phyloP scores from a whole-genome alignment of 1,140 invertebrate species.

The Monomorium pharaonis region DNA sequence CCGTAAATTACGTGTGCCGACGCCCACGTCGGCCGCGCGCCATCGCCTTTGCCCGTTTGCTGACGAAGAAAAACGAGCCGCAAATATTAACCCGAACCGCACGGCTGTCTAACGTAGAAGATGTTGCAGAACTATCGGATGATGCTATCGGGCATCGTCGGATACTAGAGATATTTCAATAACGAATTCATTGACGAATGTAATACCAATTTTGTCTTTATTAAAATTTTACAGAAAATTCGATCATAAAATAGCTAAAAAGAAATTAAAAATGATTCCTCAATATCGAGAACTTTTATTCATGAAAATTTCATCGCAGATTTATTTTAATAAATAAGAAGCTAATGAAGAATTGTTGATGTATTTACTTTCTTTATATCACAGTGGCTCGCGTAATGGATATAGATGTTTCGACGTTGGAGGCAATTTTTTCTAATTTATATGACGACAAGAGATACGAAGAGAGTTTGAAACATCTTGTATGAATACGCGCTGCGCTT shows the following conservation, averaged over 20 bases:
- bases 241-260: neutral
- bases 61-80: constrained; percentile 67
- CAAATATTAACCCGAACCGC: constrained; percentile 62
- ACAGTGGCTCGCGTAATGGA: neutral
- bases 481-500: constrained; percentile 29
- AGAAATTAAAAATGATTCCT: neutral
- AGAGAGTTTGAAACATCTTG: constrained; percentile 28
- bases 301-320: neutral
- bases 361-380: neutral
- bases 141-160: neutral
- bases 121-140: constrained; percentile 1
- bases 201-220: neutral
- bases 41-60: constrained; percentile 23
- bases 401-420: neutral
- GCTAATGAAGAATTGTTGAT: neutral
- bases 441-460: neutral
- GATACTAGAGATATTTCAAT: neutral
- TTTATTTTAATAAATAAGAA: neutral
- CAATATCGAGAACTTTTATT: neutral
- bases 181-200: neutral
- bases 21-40: constrained; percentile 63
- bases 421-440: neutral
- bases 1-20: constrained; percentile 66
- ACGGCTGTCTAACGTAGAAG: neutral
- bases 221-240: neutral